phyloP scores from a whole-genome alignment of 2,888 invertebrate genomes.

The Dicroscelio sp. region DNA sequence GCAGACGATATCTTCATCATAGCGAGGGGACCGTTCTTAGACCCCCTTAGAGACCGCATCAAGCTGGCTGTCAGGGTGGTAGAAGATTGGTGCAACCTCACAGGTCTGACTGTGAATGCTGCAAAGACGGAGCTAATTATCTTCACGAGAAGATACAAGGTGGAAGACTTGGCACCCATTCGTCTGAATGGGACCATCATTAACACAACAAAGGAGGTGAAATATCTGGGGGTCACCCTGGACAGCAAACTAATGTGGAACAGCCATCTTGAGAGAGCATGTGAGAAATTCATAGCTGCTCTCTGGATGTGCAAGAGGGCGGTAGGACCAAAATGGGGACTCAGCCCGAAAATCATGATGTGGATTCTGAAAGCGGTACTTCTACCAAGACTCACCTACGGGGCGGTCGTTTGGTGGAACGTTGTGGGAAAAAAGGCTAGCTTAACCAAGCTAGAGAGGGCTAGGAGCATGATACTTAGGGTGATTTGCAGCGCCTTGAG shows the following conservation, averaged over 20 bases:
- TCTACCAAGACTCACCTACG: background rate
- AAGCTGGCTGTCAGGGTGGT: no score
- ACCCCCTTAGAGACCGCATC: no score
- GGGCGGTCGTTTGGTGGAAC: constrained; percentile 26
- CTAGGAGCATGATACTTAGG: background rate
- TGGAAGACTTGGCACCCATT: no score
- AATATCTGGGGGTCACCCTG: constrained; percentile 20
- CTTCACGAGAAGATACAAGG: background rate
- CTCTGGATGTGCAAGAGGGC: constrained; percentile 16
- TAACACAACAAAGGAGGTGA: no score
- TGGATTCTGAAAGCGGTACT: background rate
- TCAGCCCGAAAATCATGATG: background rate
- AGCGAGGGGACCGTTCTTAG: no score
- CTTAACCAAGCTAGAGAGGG: background rate
- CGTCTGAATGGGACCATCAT: background rate
- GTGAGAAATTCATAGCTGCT: constrained; percentile 6
- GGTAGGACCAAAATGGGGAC: background rate
- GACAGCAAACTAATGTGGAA: constrained; percentile 15
- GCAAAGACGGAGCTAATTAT: constrained; percentile 13
- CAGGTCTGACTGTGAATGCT: no score
- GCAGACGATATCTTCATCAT: no score
- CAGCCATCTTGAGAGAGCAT: background rate
- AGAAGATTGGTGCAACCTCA: no score
- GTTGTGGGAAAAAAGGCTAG: background rate
- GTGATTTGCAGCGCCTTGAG: background rate